A percentile compares a stretch with the other conserved stretches of the same genome.
phyloP scores from a whole-genome alignment of 2,888 invertebrate genomes.

The Dryococelus australis region DNA sequence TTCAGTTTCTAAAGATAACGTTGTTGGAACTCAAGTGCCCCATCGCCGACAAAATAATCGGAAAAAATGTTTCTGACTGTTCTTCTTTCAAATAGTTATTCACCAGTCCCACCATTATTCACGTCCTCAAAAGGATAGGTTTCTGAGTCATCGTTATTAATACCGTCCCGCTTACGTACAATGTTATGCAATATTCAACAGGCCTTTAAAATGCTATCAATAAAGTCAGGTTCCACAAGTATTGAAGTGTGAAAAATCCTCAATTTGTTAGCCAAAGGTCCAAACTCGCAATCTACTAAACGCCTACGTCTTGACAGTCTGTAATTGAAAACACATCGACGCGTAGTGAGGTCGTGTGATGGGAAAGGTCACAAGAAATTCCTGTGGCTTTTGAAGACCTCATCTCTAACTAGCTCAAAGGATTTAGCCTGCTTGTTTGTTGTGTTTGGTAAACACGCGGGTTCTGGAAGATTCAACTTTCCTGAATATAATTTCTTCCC shows the following conservation, averaged over 20 bases:
- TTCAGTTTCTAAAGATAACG: neutral
- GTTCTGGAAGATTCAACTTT: neutral
- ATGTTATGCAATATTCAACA: neutral
- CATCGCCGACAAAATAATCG: neutral
- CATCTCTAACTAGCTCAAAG: neutral
- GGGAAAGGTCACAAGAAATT: neutral
- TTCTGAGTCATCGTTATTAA: neutral
- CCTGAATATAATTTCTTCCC: constrained; percentile 22
- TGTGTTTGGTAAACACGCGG: constrained; percentile 18
- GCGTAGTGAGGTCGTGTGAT: neutral
- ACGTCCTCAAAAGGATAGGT: neutral
- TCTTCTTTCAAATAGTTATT: neutral
- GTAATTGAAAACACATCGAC: constrained; percentile 4
- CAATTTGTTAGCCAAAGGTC: constrained; percentile 20
- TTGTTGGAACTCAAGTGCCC: neutral
- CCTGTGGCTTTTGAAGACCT: neutral
- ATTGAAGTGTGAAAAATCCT: neutral
- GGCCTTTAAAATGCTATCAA: neutral
- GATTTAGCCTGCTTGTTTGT: neutral
- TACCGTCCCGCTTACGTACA: neutral
- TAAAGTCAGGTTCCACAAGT: neutral
- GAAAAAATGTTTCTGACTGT: neutral
- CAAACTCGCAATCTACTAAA: neutral
- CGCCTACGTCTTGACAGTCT: constrained; percentile 11
- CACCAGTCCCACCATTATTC: neutral